Evolutionary conservation across 2,113 vertebrate species (phyloP).

Genomic region (Marmota monax): DNA sequence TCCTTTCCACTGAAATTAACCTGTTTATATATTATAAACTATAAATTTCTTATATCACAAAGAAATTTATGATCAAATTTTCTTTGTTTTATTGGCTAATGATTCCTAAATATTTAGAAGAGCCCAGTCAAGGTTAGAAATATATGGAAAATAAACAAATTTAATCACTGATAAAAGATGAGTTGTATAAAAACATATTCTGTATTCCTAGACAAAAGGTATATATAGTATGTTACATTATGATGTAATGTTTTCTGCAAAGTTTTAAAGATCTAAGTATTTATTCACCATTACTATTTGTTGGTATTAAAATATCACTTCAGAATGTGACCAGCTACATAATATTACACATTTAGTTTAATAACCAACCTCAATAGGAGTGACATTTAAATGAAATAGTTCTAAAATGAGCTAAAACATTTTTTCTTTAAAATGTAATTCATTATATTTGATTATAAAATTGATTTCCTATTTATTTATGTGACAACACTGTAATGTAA

Average conservation of each 20-base stretch:
- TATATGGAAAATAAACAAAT: not conserved
- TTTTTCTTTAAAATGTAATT: not conserved
- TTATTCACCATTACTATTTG: not conserved
- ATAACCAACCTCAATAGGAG: not conserved
- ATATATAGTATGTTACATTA: not conserved
- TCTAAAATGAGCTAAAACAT: not conserved
- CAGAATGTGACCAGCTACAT: not conserved
- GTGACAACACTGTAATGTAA: not conserved
- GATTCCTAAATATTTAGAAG: not conserved
- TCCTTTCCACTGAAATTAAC: not conserved
- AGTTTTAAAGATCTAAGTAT: not conserved
- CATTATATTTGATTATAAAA: slow-evolving; percentile 30
- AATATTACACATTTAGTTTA: not conserved
- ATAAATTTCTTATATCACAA: not conserved
- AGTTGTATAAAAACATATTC: not conserved
- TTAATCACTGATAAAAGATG: not conserved
- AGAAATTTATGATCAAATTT: not conserved
- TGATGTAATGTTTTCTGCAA: not conserved
- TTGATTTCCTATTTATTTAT: not conserved
- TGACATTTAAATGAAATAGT: not conserved
- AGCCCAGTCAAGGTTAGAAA: not conserved
- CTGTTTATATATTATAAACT: not conserved
- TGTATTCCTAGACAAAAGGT: not conserved
- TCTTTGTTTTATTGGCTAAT: not conserved
- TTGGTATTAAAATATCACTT: not conserved